Conservation (phyloP, 2,113 vertebrate genomes). For the Epinephelus fuscoguttatus region DNA sequence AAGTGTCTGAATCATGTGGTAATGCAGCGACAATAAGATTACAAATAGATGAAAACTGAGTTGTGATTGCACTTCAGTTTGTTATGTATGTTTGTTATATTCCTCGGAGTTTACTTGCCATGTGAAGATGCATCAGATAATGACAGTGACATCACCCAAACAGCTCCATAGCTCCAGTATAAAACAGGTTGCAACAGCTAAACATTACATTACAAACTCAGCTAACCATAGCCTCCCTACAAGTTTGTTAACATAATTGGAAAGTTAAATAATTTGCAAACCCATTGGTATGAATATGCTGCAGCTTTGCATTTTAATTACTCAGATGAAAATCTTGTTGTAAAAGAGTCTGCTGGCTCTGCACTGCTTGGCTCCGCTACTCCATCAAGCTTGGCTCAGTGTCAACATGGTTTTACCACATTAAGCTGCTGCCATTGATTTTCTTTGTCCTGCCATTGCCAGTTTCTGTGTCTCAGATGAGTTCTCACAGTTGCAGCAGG, state of each 20-base stretch:
- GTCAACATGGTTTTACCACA: slow-evolving; percentile 25
- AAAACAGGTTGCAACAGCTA: not conserved
- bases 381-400: slow-evolving; percentile 20
- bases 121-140: not conserved
- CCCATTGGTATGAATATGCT: not conserved
- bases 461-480: slow-evolving; percentile 28
- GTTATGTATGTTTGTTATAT: not conserved
- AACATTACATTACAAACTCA: not conserved
- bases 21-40: not conserved
- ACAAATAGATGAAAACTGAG: not conserved
- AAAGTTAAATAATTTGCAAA: not conserved
- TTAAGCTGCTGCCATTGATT: slow-evolving; percentile 45
- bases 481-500: slow-evolving; percentile 35
- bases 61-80: not conserved
- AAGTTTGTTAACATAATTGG: not conserved
- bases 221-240: not conserved
- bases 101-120: not conserved
- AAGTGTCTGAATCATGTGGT: not conserved
- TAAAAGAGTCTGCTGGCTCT: not conserved
- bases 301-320: slow-evolving; percentile 10
- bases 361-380: not conserved
- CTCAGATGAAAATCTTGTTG: not conserved
- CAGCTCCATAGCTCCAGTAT: not conserved
- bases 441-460: slow-evolving; percentile 24
- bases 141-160: not conserved